Base-by-base conservation (phyloP, 2,113 vertebrate genomes). In the Percopsis transmontana region DNA sequence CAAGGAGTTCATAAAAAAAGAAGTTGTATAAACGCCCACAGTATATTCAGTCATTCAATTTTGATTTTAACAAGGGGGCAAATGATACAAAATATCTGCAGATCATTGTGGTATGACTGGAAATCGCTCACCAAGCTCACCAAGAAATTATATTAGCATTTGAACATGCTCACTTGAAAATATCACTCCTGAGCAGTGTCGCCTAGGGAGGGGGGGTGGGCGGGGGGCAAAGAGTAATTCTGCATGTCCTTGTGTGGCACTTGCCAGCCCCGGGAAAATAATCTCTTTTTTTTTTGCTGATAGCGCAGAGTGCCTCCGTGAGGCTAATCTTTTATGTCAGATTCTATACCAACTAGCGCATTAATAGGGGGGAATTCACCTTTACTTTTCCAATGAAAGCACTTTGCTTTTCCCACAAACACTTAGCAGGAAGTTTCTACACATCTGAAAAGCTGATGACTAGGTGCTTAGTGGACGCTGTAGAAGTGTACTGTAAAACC, bases 301-400 rank as follows among this genome's bases (percentile, higher is more conserved):
- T 82, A 81, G 81, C 80, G 41, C 85, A 84, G 80, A 84, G 77
- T 85, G 85, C 84, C 85, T 83, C 66, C 54, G 75, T 89, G 85
- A 88, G 57, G 82, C 76, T 89, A 80, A 90, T 68, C 64, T 75
- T 84, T 86, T 71, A 72, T 91, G 88, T 86, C 89, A 90, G 75
- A 76, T 83, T 83, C 60, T 82, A 78, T 57, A 80, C 79, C 65
- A 79, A 84, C 81, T 74, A 74, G 54, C 66, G 44, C 71, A 81
- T 86, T 76, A 83, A 52, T 81, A 80, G 57, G 62, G 76, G 52
- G 62, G 47, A 70, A 80, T 80, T 56, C 70, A 85, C 81, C 80
- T 86, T 81, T 76, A 68, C 74, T 81, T 81, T 79, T 4, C 65
- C 54, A 62, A 72, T 77, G 64, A 83, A 84, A 84, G 69, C 68